Evolutionary conservation across 2,888 invertebrate species (phyloP), one percentile per base, ranked within the genome.

Genomic region (Sipunculus nudus): DNA sequence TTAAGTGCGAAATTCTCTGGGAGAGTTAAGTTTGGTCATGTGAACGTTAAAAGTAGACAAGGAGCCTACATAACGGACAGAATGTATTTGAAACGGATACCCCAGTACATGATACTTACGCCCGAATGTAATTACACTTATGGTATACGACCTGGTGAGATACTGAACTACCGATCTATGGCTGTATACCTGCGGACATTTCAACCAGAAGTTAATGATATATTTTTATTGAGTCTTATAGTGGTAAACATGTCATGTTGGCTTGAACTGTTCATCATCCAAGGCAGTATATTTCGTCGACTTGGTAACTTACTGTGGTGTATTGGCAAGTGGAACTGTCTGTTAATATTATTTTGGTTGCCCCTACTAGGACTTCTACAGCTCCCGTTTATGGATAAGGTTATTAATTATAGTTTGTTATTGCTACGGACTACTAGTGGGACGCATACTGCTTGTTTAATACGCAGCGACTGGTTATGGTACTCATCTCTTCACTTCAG

Each of bases 1-100:
- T 76, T 87, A 6, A 85, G 86, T 63, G 85, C 86, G 1, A 85
- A 85, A 68, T 86, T 87, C 74, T 84, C 85, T 38, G 86, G 86
- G n/a, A 76, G 86, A 19, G 84, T 86, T 2, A 81, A 82, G 63
- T 85, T 87, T 75, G 86, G 85, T 16, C 67, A 71, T 10, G 71
- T 80, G 10, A 68, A 75, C 49, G 61, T 69, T 1, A 70, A 65
- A 21, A 62, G 69, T 1, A 49, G 56, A 25, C 59, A 70, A 45
- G 73, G 70, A 23, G 71, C 70, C 52, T 31, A 66, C 28, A 64
- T 78, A 5, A 43, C 65, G 19, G 63, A 64, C 28, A 67, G 71
- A 35, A 53, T 72, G 8, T 67, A 59, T 8, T 47, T 65, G 21
- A 57, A 55, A 32, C 50, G 50, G 43, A 52, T 77, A 16, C 84